Evolutionary conservation across 2,113 vertebrate species (phyloP).

Genomic region (Bujurquina vittata): DNA sequence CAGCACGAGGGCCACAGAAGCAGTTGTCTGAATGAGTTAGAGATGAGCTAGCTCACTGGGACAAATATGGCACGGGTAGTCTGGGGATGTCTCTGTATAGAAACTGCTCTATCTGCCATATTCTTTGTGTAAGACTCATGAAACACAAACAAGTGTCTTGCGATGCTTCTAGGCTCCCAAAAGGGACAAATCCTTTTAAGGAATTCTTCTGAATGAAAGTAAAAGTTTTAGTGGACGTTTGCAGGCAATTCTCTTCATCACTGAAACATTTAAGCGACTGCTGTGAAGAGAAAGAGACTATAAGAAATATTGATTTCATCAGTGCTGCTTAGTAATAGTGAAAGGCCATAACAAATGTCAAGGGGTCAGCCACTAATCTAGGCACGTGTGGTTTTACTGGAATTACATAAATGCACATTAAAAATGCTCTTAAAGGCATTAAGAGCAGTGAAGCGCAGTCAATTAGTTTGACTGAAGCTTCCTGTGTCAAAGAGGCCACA

Average conservation of each 20-base stretch:
- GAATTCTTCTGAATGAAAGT: neutral
- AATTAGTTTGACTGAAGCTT: no score
- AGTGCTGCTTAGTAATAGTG: no score
- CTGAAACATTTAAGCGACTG: neutral
- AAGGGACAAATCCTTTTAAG: conserved; percentile 4
- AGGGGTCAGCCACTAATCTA: no score
- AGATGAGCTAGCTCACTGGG: conserved; percentile 58
- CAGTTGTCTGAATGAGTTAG: conserved; percentile 39
- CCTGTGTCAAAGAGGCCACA: no score
- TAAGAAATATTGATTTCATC: no score
- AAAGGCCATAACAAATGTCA: no score
- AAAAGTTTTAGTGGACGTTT: conserved; percentile 2
- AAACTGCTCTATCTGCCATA: neutral
- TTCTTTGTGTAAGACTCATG: neutral
- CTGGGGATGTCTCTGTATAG: conserved; percentile 15
- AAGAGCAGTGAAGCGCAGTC: no score
- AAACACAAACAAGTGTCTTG: neutral
- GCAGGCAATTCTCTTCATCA: neutral
- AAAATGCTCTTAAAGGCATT: no score
- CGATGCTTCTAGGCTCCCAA: conserved; percentile 8
- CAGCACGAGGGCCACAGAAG: conserved; percentile 52
- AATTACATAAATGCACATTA: no score
- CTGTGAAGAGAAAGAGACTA: neutral
- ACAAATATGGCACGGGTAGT: conserved; percentile 31
- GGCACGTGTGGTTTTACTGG: no score